Evolutionary conservation across 2,888 invertebrate genomes (phyloP).

Genomic region (Lysandra coridon): DNA sequence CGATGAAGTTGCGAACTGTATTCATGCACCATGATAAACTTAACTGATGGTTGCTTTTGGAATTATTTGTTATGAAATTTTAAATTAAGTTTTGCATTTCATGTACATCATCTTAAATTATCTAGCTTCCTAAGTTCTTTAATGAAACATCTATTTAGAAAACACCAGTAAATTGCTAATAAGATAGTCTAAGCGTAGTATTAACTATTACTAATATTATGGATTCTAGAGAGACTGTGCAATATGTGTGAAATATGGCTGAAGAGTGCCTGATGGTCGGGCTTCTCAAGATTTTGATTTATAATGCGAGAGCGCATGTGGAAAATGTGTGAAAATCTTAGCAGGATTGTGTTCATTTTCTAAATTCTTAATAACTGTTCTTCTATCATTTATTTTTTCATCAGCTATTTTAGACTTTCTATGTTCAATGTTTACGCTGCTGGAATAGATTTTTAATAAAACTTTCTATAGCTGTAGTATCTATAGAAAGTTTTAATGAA

Average conservation of each 20-base stretch:
- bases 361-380: not conserved
- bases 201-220: not conserved
- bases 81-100: not conserved
- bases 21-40: conserved; percentile 5
- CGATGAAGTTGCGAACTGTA: conserved; percentile 13
- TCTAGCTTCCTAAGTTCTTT: not conserved
- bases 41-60: not conserved
- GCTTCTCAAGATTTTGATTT: conserved; percentile 12
- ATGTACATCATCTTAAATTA: not conserved
- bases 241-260: conserved; percentile 15
- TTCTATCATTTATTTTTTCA: not conserved
- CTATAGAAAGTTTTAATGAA: not conserved
- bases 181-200: not conserved
- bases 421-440: not conserved
- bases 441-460: not conserved
- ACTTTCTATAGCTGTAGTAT: not conserved
- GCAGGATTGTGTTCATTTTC: not conserved
- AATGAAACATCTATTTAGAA: not conserved
- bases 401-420: not conserved
- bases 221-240: not conserved
- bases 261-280: not conserved
- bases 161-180: not conserved
- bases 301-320: not conserved
- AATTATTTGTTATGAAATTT: not conserved
- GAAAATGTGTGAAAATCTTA: not conserved